A percentile compares a stretch with the other conserved stretches of the same genome.
phyloP scores from a whole-genome alignment of 2,888 invertebrate genomes.

The Cerastoderma edule region DNA sequence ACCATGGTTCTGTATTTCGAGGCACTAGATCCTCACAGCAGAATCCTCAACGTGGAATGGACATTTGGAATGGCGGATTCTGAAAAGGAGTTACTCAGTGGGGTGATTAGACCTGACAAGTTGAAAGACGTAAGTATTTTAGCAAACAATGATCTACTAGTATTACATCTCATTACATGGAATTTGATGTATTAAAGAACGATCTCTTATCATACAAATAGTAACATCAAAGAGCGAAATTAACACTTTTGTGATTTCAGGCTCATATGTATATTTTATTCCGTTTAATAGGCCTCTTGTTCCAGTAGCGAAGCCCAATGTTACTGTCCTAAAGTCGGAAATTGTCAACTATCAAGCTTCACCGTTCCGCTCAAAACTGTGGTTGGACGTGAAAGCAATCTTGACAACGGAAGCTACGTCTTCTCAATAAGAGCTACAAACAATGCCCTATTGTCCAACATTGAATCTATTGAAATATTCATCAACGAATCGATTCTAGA shows the following conservation, averaged over 20 bases:
- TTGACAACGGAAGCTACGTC: slow-evolving; percentile 68
- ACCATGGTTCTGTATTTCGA: slow-evolving; percentile 60
- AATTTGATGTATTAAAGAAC: no score
- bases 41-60: slow-evolving; percentile 60
- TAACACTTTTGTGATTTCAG: no score
- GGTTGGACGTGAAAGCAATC: slow-evolving; percentile 35
- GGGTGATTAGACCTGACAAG: background rate
- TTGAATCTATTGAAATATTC: slow-evolving; percentile 61
- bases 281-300: no score
- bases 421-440: slow-evolving; percentile 67
- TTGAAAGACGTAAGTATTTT: slow-evolving; percentile 2
- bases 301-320: slow-evolving; percentile 38
- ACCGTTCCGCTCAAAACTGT: slow-evolving; percentile 53
- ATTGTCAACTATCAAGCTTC: slow-evolving; percentile 54
- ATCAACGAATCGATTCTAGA: slow-evolving; percentile 70
- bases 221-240: no score
- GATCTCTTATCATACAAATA: no score
- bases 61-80: slow-evolving; percentile 48
- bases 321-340: slow-evolving; percentile 64
- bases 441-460: slow-evolving; percentile 56
- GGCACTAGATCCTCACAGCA: slow-evolving; percentile 65
- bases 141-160: no score
- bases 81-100: slow-evolving; percentile 8
- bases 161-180: no score
- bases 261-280: no score